Percentiles rank a stretch among this genome's conserved stretches.
phyloP scores from a whole-genome alignment of 2,888 invertebrate genomes.

The Dasypolia templi region DNA sequence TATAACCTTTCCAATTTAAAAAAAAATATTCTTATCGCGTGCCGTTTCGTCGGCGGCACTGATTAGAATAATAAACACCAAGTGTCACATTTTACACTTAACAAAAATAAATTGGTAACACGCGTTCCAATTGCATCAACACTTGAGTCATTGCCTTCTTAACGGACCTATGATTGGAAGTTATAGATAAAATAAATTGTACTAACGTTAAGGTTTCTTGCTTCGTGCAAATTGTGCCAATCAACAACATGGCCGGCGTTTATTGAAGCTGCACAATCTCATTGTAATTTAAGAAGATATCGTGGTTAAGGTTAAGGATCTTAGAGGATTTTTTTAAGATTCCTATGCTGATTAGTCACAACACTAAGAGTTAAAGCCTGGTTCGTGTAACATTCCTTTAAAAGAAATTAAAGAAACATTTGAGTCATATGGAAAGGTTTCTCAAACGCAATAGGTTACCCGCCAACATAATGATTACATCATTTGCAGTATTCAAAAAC shows the following conservation, averaged over 20 bases:
- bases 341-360: conserved; percentile 31
- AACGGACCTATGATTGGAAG: conserved; percentile 59
- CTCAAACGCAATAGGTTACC: neutral
- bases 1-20: conserved; percentile 30
- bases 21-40: conserved; percentile 61
- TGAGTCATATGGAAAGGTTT: neutral
- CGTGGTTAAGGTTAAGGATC: conserved; percentile 14
- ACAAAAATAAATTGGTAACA: conserved; percentile 60
- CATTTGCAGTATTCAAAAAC: conserved; percentile 32
- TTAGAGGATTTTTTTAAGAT: conserved; percentile 21
- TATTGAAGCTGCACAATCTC: conserved; percentile 4
- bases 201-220: conserved; percentile 20
- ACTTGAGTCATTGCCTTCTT: conserved; percentile 58
- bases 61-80: conserved; percentile 66
- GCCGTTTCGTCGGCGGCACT: conserved; percentile 35
- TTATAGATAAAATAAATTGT: conserved; percentile 57
- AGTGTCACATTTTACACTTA: conserved; percentile 60
- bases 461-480: conserved; percentile 1
- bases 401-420: neutral
- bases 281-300: conserved; percentile 6
- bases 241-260: conserved; percentile 1
- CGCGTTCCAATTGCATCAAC: conserved; percentile 63
- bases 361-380: neutral
- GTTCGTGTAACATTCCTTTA: conserved; percentile 25
- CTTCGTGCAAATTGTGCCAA: conserved; percentile 29